Base-by-base conservation (phyloP, 2,797 vertebrate species). In the Pseudopleuronectes americanus region DNA sequence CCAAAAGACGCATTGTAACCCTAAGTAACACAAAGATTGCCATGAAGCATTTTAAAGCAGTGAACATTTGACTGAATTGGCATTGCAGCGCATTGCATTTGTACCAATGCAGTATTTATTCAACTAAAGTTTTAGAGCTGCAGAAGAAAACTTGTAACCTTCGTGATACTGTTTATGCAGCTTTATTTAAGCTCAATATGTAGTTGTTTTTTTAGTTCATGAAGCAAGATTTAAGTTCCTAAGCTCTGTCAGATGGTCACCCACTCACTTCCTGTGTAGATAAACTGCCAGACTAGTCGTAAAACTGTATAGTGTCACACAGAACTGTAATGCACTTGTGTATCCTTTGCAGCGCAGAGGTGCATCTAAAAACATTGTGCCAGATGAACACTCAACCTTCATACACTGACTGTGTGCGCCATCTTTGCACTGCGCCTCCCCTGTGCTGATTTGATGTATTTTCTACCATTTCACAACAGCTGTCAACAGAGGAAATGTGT, bases 261-360 rank as follows among this genome's bases (percentile, higher is more conserved):
- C 81, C 64, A 77, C 77, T 74, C 79, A 67, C 81, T 85, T 88
- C 86, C 84, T 85, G 67, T 79, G 61, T 71, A 73, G 70, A 87
- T 84, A 54, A 59, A 24, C 67, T 58, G 23, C 31, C 49, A 3
- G 17, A 51, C 47, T 68, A 60, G 47, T 49, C 71, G 61, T 76
- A 65, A 21, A 48, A 60, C 17, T 58, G 14, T 3, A 6, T 8
- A n/a, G n/a, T 23, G 22, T 58, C 24, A 56, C 48, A 31, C 19
- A 70, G 5, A 31, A 13, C 28, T 51, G 10, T 31, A 12, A 31
- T 52, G 64, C 51, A 56, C 12, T 48, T 19, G 0, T 56, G 57
- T 31, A 3, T 63, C 9, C 36, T 23, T 16, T 45, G n/a, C 45
- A 9, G 13, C 23, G 22, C 22, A 26, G 33, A 48, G 57, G 63